Conservation (phyloP, 2,888 invertebrate genomes). For the Stenodera caucasica region DNA sequence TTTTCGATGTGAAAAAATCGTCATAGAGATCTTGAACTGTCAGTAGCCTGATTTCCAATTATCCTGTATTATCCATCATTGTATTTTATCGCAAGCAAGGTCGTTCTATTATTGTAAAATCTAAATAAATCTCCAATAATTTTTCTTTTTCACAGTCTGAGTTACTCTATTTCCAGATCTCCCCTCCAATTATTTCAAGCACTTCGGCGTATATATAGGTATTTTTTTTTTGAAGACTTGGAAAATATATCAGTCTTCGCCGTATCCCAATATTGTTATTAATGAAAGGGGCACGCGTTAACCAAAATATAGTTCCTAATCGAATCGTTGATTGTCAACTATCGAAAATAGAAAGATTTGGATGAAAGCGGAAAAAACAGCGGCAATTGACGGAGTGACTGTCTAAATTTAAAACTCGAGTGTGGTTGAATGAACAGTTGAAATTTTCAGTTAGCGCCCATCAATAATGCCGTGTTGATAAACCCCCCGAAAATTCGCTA, state of each 20-base stretch:
- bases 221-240: constrained; percentile 15
- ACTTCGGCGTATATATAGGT: constrained; percentile 16
- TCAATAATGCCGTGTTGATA: too few species aligned
- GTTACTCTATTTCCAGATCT: constrained; percentile 36
- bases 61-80: not conserved
- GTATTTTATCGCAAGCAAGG: constrained; percentile 18
- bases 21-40: too few species aligned
- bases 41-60: too few species aligned
- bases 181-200: constrained; percentile 26
- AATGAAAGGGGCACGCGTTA: constrained; percentile 8
- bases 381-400: constrained; percentile 7
- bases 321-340: not conserved
- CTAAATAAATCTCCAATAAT: constrained; percentile 23
- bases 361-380: constrained; percentile 13
- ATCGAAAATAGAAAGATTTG: not conserved
- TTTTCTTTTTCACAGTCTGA: constrained; percentile 15
- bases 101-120: constrained; percentile 27
- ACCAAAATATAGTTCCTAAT: constrained; percentile 6
- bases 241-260: constrained; percentile 17
- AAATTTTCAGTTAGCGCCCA: constrained; percentile 30
- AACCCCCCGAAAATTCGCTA: too few species aligned
- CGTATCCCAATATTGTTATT: constrained; percentile 4
- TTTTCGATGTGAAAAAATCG: too few species aligned
- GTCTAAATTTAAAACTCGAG: constrained; percentile 30
- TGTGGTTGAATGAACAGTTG: constrained; percentile 26